Conservation (phyloP, 2,797 vertebrate genomes). For the Poecilia wingei region DNA sequence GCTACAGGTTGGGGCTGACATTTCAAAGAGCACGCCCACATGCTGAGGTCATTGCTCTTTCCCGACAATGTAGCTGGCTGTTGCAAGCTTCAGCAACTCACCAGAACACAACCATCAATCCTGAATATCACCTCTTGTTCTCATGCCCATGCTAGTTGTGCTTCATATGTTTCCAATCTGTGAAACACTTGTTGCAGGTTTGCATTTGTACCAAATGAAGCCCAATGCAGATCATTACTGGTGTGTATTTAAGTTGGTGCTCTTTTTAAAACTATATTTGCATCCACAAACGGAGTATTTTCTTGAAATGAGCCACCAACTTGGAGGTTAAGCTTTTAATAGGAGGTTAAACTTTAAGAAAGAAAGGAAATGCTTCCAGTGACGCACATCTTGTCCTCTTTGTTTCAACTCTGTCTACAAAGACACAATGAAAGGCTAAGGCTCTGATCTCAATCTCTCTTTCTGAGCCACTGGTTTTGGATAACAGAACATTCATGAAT, state of each 20-base stretch:
- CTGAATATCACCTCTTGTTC: not conserved
- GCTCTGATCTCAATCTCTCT: not conserved
- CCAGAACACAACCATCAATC: not conserved
- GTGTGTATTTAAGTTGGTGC: too few species aligned
- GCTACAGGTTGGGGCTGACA: not conserved
- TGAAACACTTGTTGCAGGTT: not conserved
- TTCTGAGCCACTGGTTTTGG: not conserved
- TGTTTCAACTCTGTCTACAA: not conserved
- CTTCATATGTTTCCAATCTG: not conserved
- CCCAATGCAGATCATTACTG: too few species aligned
- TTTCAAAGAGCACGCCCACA: not conserved
- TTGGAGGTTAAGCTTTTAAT: not conserved
- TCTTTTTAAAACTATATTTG: not conserved
- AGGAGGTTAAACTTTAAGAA: not conserved
- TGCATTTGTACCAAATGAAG: too few species aligned
- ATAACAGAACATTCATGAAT: not conserved
- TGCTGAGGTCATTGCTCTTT: not conserved
- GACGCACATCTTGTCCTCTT: not conserved
- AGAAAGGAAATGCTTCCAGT: not conserved
- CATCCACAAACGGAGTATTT: not conserved
- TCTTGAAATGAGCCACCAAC: not conserved
- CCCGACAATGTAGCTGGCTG: not conserved
- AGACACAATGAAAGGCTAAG: not conserved
- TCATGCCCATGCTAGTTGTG: not conserved
- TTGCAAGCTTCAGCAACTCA: not conserved